These are phyloP conservation scores for Panagrolaimus sp. DNA, from an alignment of 1,140 invertebrate genomes.

Conservation along the genomic window DNA sequence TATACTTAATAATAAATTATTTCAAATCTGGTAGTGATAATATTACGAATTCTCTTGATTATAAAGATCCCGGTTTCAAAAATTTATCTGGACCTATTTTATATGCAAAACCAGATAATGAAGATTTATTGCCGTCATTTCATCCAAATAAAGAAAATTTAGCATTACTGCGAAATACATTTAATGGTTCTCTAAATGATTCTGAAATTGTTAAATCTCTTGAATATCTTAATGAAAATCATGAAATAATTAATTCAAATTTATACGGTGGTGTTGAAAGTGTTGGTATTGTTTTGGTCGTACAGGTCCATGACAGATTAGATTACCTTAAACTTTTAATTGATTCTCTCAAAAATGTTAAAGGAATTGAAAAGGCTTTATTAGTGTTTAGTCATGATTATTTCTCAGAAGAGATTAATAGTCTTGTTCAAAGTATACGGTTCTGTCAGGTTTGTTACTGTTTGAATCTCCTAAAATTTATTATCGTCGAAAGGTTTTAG, in stretches of 20 bases:
- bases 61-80: too few species aligned
- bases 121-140: too few species aligned
- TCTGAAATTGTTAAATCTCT: conserved; percentile 1
- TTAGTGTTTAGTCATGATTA: conserved; percentile 92
- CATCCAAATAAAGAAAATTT: background rate
- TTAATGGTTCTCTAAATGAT: background rate
- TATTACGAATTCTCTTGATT: too few species aligned
- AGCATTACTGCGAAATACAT: background rate
- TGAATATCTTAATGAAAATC: conserved; percentile 5
- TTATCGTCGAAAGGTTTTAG: conserved; percentile 69
- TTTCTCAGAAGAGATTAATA: conserved; percentile 84
- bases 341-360: conserved; percentile 79
- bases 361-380: conserved; percentile 78
- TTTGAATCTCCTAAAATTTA: conserved; percentile 9
- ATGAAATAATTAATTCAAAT: conserved; percentile 8
- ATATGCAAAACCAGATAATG: too few species aligned
- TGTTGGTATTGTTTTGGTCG: background rate
- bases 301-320: background rate
- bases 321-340: conserved; percentile 74
- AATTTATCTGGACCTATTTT: too few species aligned
- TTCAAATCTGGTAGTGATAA: too few species aligned
- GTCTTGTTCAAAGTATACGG: conserved; percentile 77
- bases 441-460: conserved; percentile 65
- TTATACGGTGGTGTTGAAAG: background rate
- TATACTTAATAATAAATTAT: too few species aligned